A percentile compares a stretch with the other conserved stretches of the same genome.
Conservation (phyloP, 2,797 vertebrate genomes). For the Anguilla obscura region DNA sequence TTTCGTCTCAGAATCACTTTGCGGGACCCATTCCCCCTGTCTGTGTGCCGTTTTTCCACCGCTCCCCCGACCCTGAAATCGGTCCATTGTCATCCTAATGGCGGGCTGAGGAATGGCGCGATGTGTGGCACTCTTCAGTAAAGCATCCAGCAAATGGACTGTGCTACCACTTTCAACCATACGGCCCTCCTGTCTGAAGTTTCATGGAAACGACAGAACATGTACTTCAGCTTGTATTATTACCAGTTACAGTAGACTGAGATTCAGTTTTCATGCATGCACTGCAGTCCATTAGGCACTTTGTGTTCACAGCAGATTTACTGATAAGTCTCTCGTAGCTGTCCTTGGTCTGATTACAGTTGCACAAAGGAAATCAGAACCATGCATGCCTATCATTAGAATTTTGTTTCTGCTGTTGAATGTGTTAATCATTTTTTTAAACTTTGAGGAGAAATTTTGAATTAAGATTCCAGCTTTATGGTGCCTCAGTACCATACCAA, state of each 20-base stretch:
- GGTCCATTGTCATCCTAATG: slow-evolving; percentile 50
- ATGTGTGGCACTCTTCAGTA: slow-evolving; percentile 40
- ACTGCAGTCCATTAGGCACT: background rate
- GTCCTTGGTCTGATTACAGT: background rate
- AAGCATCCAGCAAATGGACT: background rate
- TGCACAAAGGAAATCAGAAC: background rate
- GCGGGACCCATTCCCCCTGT: slow-evolving; percentile 41
- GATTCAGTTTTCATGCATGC: background rate
- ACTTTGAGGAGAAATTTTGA: background rate
- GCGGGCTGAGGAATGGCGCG: slow-evolving; percentile 44
- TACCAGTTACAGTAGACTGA: background rate
- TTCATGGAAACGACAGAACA: background rate
- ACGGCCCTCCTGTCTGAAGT: background rate
- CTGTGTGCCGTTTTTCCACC: slow-evolving; percentile 34
- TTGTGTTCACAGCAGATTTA: background rate
- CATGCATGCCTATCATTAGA: background rate
- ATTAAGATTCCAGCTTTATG: background rate
- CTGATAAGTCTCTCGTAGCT: background rate
- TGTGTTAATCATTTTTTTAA: background rate
- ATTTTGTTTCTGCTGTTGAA: background rate
- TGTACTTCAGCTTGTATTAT: slow-evolving; percentile 6
- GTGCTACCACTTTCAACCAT: background rate
- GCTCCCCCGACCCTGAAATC: slow-evolving; percentile 47
- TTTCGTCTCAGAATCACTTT: slow-evolving; percentile 19
- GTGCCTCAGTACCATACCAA: background rate